These are phyloP conservation scores for Nymphalis io DNA, from an alignment of 1,140 invertebrate genomes.

Conservation along the genomic window DNA sequence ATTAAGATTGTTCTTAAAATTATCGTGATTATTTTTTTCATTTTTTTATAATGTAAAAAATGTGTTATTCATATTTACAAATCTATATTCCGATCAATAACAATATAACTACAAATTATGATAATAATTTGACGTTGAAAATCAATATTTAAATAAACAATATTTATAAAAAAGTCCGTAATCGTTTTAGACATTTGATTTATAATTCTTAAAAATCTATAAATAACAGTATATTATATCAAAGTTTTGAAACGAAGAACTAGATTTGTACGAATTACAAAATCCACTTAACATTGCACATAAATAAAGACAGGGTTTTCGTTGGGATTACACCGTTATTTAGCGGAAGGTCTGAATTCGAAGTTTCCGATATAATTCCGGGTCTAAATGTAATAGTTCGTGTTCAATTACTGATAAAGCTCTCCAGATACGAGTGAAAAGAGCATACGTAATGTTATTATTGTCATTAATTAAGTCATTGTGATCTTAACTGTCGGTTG, in stretches of 20 bases:
- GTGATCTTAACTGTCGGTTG: slow-evolving; percentile 48
- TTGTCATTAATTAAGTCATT: slow-evolving; percentile 43
- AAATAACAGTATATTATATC: not conserved
- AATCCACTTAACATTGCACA: slow-evolving; percentile 47
- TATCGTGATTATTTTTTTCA: too few relatives aligned
- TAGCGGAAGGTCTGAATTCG: slow-evolving; percentile 51
- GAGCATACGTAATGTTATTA: slow-evolving; percentile 58
- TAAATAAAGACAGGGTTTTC: slow-evolving; percentile 55
- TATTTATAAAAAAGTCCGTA: too few relatives aligned
- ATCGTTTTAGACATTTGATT: too few relatives aligned
- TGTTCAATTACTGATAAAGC: slow-evolving; percentile 69
- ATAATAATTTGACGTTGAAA: too few relatives aligned
- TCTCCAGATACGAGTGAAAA: slow-evolving; percentile 56
- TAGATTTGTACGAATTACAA: slow-evolving; percentile 32
- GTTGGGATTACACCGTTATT: slow-evolving; percentile 59
- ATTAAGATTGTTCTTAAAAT: too few relatives aligned
- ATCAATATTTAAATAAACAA: too few relatives aligned
- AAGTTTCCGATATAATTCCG: slow-evolving; percentile 60
- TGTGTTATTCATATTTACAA: too few relatives aligned
- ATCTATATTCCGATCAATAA: too few relatives aligned
- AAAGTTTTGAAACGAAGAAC: slow-evolving; percentile 9
- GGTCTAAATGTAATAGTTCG: slow-evolving; percentile 57
- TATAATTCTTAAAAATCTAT: not conserved
- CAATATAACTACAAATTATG: too few relatives aligned
- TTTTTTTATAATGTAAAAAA: too few relatives aligned